Conservation (phyloP, 2,888 invertebrate genomes). For the Ichneumoninae sp. region DNA sequence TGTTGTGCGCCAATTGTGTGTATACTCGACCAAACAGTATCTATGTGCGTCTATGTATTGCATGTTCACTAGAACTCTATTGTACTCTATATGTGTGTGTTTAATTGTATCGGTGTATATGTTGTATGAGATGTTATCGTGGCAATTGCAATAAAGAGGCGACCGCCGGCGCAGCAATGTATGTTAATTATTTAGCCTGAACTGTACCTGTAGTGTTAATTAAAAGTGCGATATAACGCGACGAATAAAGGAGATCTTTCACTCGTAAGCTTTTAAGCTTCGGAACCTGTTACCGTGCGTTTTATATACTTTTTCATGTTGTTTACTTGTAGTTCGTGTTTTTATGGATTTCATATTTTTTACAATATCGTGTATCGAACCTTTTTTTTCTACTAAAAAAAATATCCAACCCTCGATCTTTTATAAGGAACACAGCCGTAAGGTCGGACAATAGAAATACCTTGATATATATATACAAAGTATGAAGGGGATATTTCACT, state of each 20-base stretch:
- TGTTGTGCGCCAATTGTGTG: not conserved
- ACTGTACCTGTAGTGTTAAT: conserved; percentile 12
- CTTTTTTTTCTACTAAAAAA: not conserved
- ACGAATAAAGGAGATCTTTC: conserved; percentile 6
- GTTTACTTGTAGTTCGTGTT: not conserved
- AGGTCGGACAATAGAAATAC: not conserved
- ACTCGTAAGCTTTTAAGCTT: not conserved
- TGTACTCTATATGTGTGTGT: not conserved
- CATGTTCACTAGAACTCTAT: not conserved
- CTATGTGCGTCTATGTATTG: not conserved
- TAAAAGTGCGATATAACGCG: not conserved
- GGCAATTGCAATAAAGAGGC: conserved; percentile 1
- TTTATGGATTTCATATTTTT: not conserved
- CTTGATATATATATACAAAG: not conserved
- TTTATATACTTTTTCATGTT: not conserved
- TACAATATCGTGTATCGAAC: not conserved
- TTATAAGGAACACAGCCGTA: not conserved
- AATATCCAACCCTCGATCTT: not conserved
- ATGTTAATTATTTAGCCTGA: not conserved
- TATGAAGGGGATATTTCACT: not conserved
- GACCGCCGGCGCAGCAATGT: not conserved
- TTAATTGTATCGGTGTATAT: conserved; percentile 4
- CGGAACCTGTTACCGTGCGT: not conserved
- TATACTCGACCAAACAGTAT: not conserved
- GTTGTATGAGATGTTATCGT: not conserved